Conservation (phyloP, 2,113 vertebrate genomes). For the Tupaia tana region DNA sequence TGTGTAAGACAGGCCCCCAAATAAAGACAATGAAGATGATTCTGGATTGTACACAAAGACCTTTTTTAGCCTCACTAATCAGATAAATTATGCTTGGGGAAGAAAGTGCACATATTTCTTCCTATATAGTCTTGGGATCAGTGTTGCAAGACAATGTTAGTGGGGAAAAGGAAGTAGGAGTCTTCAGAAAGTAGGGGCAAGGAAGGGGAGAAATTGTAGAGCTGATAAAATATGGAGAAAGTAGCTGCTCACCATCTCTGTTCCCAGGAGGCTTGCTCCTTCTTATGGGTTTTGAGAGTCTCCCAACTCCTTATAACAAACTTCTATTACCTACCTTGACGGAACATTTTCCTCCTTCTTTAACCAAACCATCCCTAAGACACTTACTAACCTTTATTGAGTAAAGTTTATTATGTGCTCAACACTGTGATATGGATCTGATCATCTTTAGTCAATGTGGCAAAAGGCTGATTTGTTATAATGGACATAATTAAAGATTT, state of each 20-base stretch:
- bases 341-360: background rate
- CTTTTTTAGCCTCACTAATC: background rate
- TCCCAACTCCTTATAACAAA: background rate
- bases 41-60: background rate
- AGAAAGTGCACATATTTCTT: background rate
- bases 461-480: conserved; percentile 12
- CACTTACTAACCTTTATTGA: background rate
- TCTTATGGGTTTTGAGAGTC: background rate
- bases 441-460: conserved; percentile 37
- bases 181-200: background rate
- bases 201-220: background rate
- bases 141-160: background rate
- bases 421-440: background rate
- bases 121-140: background rate
- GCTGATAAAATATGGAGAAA: background rate
- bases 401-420: background rate
- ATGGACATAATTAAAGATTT: conserved; percentile 7
- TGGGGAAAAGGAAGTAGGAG: background rate
- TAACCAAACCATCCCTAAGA: background rate
- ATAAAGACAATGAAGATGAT: background rate
- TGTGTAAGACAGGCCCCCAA: background rate
- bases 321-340: background rate
- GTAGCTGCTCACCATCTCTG: background rate
- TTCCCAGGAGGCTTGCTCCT: background rate
- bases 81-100: background rate